Base-by-base conservation (phyloP, 2,888 invertebrate species). In the Trissolcus brochymenae region DNA sequence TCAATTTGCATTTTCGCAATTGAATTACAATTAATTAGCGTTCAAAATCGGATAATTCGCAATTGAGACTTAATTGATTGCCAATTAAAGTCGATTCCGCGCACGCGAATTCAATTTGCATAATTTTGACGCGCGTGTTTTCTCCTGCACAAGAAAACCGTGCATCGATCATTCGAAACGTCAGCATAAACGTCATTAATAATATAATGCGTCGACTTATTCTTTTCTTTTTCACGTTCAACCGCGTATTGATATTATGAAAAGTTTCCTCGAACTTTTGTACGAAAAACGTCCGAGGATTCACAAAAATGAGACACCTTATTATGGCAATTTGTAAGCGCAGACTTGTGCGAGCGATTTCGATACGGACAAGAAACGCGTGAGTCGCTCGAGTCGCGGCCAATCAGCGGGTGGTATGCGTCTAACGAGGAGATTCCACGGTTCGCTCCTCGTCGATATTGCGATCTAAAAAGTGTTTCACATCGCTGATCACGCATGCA, bases 351-450 rank as follows among this genome's bases (percentile, higher is more conserved):
- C 76, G 67, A 76, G 71, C 67, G 76, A 67, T 71, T 76, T 66
- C 62, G 76, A 54, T 51, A 50, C 50, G 59, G 7, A 57, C 65
- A 71, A 71, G 71, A 76, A 76, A 71, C 66, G 61, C 41, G 65
- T 70, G 76, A 76, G 75, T 70, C 50, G 60, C 60, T 25, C 51
- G 79, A 81, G 82, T 79, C 78, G 80, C 81, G 75, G 61, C 83
- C 84, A 85, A 85, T 85, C 85, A 82, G 81, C 84, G 80, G 82
- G 80, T 79, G 81, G 80, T 83, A 84, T 82, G 81, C 75, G 80
- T 80, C 82, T 84, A 84, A 84, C 84, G 82, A 82, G 84, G 82
- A 83, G 84, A 81, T 83, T 84, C 84, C 83, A 78, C 80, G 79
- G 80, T 81, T 81, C 79, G 75, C 82, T 76, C 81, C 80, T 80